phyloP scores from a whole-genome alignment of 2,888 invertebrate genomes.

The Dasypogon diadema region DNA sequence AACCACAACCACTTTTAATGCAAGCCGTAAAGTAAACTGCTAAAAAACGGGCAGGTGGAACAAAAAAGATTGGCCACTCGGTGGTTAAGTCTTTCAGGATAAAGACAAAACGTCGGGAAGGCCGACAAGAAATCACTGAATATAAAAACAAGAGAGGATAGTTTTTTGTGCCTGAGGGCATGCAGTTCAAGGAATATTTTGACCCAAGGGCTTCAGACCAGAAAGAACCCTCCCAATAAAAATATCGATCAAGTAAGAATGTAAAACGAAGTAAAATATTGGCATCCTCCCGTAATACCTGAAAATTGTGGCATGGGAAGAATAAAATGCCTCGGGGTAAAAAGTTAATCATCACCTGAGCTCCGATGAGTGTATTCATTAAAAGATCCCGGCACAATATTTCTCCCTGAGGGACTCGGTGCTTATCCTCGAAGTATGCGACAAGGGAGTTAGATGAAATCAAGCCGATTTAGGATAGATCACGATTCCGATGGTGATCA shows the following conservation, averaged over 20 bases:
- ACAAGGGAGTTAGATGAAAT: slow-evolving; percentile 15
- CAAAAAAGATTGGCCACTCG: neutral
- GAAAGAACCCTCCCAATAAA: neutral
- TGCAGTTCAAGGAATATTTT: slow-evolving; percentile 3
- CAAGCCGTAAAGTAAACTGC: slow-evolving; percentile 27
- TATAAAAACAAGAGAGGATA: neutral
- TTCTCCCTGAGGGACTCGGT: slow-evolving; percentile 2
- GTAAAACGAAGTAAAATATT: too few relatives aligned
- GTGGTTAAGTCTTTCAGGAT: slow-evolving; percentile 34
- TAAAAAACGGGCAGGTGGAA: slow-evolving; percentile 35
- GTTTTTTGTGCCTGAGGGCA: neutral
- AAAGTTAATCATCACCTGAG: too few relatives aligned
- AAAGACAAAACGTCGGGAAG: slow-evolving; percentile 37
- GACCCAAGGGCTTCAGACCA: neutral
- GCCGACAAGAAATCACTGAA: slow-evolving; percentile 17
- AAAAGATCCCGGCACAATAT: neutral
- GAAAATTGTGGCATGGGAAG: too few relatives aligned
- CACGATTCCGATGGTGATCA: neutral
- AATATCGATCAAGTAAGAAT: neutral
- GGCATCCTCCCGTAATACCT: too few relatives aligned
- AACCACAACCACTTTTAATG: slow-evolving; percentile 19
- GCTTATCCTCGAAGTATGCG: neutral
- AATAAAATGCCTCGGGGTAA: too few relatives aligned
- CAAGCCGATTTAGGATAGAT: neutral
- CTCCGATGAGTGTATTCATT: too few relatives aligned